Conservation (phyloP, 2,888 invertebrate species). For the Cetonia aurata region DNA sequence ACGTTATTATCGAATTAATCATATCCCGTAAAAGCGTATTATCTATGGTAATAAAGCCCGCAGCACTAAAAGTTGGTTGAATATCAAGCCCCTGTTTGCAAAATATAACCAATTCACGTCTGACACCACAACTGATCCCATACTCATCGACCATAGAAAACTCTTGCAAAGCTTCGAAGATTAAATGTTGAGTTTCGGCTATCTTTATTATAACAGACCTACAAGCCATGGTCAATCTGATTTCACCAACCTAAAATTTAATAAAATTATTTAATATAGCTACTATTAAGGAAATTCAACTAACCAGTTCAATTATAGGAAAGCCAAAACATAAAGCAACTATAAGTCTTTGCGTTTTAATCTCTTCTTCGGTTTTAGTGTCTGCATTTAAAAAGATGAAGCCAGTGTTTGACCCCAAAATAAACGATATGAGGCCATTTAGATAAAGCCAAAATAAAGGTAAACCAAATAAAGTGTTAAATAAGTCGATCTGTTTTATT, state of each 20-base stretch:
- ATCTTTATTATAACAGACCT: background rate
- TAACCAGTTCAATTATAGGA: constrained; percentile 23
- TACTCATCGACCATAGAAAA: constrained; percentile 4
- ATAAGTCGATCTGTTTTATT: constrained; percentile 9
- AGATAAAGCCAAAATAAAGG: constrained; percentile 12
- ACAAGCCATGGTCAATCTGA: constrained; percentile 8
- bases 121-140: background rate
- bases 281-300: background rate
- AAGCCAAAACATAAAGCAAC: constrained; percentile 13
- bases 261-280: background rate
- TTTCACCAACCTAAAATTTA: constrained; percentile 4
- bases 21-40: constrained; percentile 8
- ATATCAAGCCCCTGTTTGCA: constrained; percentile 20
- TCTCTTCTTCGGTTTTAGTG: background rate
- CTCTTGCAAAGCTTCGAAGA: constrained; percentile 29
- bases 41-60: constrained; percentile 27
- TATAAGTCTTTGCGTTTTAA: background rate
- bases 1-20: constrained; percentile 21
- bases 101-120: constrained; percentile 32
- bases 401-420: constrained; percentile 14
- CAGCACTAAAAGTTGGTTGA: constrained; percentile 24
- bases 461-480: constrained; percentile 14
- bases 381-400: constrained; percentile 9
- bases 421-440: background rate
- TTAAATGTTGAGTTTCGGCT: constrained; percentile 11